A percentile compares a stretch with the other conserved stretches of the same genome.
Conservation (phyloP, 92 coral and sea anemone genomes). For the Isaurus tuberculatus region DNA sequence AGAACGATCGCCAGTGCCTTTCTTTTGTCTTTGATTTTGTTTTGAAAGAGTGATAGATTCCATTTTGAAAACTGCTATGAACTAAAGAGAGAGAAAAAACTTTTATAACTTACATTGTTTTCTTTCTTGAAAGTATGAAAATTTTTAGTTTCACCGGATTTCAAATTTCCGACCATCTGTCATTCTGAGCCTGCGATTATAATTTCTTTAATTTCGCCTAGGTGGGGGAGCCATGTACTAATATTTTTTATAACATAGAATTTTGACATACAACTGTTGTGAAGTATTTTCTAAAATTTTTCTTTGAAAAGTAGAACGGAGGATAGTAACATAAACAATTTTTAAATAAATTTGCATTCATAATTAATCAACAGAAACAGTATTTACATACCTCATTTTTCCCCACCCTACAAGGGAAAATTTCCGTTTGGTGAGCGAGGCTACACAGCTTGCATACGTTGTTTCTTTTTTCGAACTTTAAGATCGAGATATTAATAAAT, state of each 20-base stretch:
- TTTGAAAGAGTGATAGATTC: not conserved
- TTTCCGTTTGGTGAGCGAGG: constrained; percentile 7
- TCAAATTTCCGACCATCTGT: not conserved
- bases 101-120: not conserved
- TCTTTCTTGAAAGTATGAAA: no score
- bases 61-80: not conserved
- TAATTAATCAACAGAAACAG: not conserved
- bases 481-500: not conserved
- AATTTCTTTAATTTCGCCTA: not conserved
- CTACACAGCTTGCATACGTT: constrained; percentile 42
- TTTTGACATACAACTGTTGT: not conserved
- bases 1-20: not conserved
- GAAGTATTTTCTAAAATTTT: not conserved
- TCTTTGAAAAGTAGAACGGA: not conserved
- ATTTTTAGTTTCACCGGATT: no score
- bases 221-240: not conserved
- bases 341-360: not conserved
- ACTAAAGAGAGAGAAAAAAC: not conserved
- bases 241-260: not conserved
- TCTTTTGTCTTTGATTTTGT: not conserved
- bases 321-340: not conserved
- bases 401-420: not conserved
- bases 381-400: not conserved
- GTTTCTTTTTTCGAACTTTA: not conserved
- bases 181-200: constrained; percentile 30